Evolutionary conservation across 2,797 vertebrate species (phyloP), one percentile per base, ranked within the genome.

Genomic region (Staurois parvus): DNA sequence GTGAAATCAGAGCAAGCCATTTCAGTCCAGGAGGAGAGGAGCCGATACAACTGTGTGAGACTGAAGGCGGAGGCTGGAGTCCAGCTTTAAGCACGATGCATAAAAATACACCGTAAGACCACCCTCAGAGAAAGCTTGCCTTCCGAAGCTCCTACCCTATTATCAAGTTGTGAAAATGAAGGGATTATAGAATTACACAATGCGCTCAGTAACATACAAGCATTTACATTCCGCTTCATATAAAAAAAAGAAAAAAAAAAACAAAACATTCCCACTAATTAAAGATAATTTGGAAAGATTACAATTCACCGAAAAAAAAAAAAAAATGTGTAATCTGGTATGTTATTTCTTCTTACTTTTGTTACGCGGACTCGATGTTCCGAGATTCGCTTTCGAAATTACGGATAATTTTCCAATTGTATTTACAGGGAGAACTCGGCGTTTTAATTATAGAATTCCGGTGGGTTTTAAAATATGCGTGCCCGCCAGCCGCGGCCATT

Each of bases 271-370:
- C 88, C 89, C 80, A 40, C 84, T 91, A 92, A 93, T 91, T 90
- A 90, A 91, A 93, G 91, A 86, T 89, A 89, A 91, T 90, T 91
- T 91, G 91, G 88, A 83, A 88, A 92, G 87, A 91, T 93, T 90
- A 52, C 81, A 82, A 88, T 64, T 75, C 80, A 82, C 81, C 84
- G 28, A 74, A 17, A 17, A 52, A 52, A 52, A 52, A 90, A 90
- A 62, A 62, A 88, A 88, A 87, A 89, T 85, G 34, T 79, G 86
- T 77, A 89, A 76, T 76, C 72, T 52, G 88, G 83, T 83, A 87
- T 90, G 85, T 87, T 88, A 87, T 85, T 83, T 84, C 87, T 29
- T 73, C 67, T 81, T 83, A 2, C 86, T 72, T 78, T 88, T 37
- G 37, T 0, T 87, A 84, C 76, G 88, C 87, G 8, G 37, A 37